These are phyloP conservation scores for Eulemur rubriventer DNA, from an alignment of 2,797 vertebrate genomes.

Conservation along the genomic window DNA sequence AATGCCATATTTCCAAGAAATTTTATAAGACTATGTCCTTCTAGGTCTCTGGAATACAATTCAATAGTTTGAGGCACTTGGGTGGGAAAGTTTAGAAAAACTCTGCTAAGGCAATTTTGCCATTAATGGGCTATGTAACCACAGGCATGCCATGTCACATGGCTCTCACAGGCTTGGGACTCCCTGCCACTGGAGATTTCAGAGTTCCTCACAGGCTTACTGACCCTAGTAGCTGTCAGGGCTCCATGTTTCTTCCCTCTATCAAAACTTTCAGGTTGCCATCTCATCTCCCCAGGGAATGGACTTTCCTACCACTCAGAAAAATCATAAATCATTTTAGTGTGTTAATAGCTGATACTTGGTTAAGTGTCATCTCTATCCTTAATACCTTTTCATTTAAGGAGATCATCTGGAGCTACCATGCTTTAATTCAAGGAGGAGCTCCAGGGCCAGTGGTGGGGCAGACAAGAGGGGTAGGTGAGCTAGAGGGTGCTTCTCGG, in stretches of 20 bases:
- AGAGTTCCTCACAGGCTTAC: not conserved
- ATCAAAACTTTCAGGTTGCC: not conserved
- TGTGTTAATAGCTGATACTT: constrained; percentile 36
- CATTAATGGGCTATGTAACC: constrained; percentile 55
- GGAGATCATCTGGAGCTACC: not conserved
- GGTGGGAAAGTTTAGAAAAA: constrained; percentile 63
- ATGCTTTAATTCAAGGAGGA: not conserved
- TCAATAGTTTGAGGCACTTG: constrained; percentile 19
- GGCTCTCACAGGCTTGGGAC: not conserved
- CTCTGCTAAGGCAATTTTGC: constrained; percentile 47
- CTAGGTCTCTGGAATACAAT: not conserved
- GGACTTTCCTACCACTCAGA: constrained; percentile 38
- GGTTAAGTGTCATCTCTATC: constrained; percentile 14
- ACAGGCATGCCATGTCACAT: constrained; percentile 56
- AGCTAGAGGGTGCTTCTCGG: not conserved
- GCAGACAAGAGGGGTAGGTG: not conserved
- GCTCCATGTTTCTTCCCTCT: not conserved
- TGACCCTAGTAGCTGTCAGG: not conserved
- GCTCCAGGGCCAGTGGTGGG: not conserved
- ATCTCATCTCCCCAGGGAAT: not conserved
- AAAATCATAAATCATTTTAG: constrained; percentile 44
- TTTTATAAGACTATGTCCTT: constrained; percentile 16
- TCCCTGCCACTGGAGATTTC: not conserved
- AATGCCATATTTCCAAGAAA: constrained; percentile 37
- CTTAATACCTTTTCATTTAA: constrained; percentile 35